Percentiles rank a stretch among this genome's conserved stretches.
Conservation (phyloP, 1,140 invertebrate genomes). For the Trissolcus basalis region DNA sequence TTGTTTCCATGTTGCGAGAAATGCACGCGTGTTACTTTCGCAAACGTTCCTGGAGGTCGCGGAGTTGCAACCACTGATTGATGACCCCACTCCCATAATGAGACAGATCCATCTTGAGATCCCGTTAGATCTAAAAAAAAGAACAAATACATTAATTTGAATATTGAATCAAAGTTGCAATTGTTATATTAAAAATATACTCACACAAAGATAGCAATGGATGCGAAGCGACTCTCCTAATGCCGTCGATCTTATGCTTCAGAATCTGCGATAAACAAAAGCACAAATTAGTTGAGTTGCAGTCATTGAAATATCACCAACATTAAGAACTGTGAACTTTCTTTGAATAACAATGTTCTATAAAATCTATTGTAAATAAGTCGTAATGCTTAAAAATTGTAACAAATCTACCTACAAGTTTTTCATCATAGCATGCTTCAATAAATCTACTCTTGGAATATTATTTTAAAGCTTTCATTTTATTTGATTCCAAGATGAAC, state of each 20-base stretch:
- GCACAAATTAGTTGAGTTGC: no score
- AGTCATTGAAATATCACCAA: no score
- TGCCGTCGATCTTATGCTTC: conserved; percentile 93
- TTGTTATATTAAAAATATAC: conserved; percentile 71
- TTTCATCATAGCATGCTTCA: conserved; percentile 9
- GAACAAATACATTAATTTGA: neutral
- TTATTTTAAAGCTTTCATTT: no score
- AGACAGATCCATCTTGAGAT: conserved; percentile 97
- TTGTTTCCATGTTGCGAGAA: conserved; percentile 99
- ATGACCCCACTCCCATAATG: conserved; percentile 99
- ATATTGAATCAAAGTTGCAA: neutral
- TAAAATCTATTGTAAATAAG: no score
- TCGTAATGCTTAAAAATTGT: neutral
- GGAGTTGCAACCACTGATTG: conserved; percentile 91
- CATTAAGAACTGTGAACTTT: no score
- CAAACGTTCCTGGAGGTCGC: conserved; percentile 91
- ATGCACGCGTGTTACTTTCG: conserved; percentile 96
- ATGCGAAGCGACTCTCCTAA: conserved; percentile 96
- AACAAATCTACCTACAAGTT: conserved; percentile 10
- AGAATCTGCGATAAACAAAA: conserved; percentile 79
- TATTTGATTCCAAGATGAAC: no score
- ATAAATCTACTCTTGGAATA: conserved; percentile 17
- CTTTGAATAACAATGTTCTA: no score
- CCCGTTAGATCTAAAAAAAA: conserved; percentile 90
- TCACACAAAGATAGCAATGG: conserved; percentile 95